These are phyloP conservation scores for Clarias batrachus DNA, from an alignment of 2,113 vertebrate species.

Conservation along the genomic window DNA sequence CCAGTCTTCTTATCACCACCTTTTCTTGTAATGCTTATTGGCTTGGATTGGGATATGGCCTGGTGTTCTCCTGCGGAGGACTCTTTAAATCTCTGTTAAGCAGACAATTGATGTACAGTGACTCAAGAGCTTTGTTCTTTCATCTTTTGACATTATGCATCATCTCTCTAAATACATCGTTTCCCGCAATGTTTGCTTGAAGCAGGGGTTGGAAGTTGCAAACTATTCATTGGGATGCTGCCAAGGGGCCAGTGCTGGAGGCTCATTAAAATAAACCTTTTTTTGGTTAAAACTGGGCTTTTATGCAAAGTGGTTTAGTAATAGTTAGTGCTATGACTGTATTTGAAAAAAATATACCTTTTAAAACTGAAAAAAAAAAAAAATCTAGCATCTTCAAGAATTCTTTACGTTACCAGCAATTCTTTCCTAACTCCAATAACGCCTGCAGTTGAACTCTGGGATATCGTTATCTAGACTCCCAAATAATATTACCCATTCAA, in stretches of 20 bases:
- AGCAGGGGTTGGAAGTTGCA: neutral
- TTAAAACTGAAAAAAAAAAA: neutral
- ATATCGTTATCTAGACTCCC: neutral
- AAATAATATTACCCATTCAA: neutral
- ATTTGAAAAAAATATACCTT: neutral
- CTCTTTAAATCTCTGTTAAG: neutral
- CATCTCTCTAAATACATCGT: neutral
- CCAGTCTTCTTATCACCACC: conserved; percentile 30
- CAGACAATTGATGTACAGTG: conserved; percentile 5
- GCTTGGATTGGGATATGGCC: conserved; percentile 7
- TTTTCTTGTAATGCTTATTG: conserved; percentile 14
- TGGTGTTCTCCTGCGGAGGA: conserved; percentile 18
- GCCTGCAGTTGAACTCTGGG: neutral
- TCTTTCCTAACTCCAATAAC: neutral
- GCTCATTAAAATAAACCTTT: neutral
- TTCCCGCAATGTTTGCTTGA: conserved; percentile 9
- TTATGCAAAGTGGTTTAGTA: neutral
- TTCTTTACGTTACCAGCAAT: neutral
- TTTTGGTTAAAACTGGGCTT: neutral
- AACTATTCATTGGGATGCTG: neutral
- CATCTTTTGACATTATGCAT: conserved; percentile 18
- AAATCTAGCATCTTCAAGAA: neutral
- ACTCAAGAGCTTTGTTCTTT: neutral
- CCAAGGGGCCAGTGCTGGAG: neutral
- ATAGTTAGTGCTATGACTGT: no score